These are phyloP conservation scores for Oryzias dopingdopingensis DNA, from an alignment of 2,797 vertebrate genomes.

Conservation along the genomic window DNA sequence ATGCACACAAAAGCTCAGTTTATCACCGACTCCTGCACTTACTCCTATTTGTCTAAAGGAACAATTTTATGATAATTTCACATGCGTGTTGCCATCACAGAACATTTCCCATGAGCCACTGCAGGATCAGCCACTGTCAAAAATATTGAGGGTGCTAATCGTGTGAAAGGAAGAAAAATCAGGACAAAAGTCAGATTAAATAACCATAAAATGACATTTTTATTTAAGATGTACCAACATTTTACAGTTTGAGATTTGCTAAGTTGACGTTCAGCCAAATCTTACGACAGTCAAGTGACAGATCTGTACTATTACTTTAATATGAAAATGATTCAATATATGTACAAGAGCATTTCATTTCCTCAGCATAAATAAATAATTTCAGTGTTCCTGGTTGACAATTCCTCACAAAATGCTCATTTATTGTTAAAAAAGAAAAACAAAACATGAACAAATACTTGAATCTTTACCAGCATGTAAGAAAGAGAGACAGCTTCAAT, in stretches of 20 bases:
- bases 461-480: conserved; percentile 13
- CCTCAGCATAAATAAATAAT: conserved; percentile 49
- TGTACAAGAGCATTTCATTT: conserved; percentile 33
- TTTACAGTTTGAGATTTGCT: conserved; percentile 38
- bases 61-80: conserved; percentile 5
- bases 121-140: conserved; percentile 2
- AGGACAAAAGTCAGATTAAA: conserved; percentile 12
- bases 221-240: conserved; percentile 61
- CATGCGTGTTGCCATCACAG: conserved; percentile 7
- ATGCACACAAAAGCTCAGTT: not conserved
- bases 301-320: conserved; percentile 31
- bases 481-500: conserved; percentile 21
- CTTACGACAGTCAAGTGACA: conserved; percentile 4
- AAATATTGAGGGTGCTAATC: not conserved
- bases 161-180: not conserved
- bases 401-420: conserved; percentile 25
- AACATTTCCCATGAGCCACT: conserved; percentile 2
- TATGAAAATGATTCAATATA: conserved; percentile 25
- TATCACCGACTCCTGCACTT: not conserved
- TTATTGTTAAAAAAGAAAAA: conserved; percentile 30
- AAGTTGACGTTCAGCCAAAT: conserved; percentile 42
- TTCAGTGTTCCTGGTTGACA: conserved; percentile 24
- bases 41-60: not conserved
- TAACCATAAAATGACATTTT: conserved; percentile 42
- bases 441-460: not conserved